Evolutionary conservation across 30 jellyfish, hydroid and myxozoan genomes (phyloP), one percentile per base, ranked within the genome.

Genomic region (Catostylus mosaicus): DNA sequence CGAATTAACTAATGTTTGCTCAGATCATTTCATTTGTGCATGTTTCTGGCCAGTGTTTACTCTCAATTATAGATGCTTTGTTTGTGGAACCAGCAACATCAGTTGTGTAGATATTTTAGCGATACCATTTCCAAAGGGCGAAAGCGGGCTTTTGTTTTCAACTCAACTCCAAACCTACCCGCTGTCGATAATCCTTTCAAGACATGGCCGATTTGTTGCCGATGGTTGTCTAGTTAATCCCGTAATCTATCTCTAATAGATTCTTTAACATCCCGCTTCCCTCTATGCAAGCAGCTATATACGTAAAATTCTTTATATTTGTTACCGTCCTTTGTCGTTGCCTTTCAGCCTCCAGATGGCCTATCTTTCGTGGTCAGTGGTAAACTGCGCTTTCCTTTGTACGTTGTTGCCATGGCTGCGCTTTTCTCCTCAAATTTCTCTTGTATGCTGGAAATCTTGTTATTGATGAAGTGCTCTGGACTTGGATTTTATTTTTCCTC

Each of bases 331-430:
- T 29, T 29, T 27, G 30, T 24, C 3, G n/a, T 27, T 32, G 66
- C 77, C 26, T 9, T 43, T 36, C 63, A 16, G 14, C 2, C 35
- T 30, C 65, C 80, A 68, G 80, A 68, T 68, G 80, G 80, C 64
- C 62, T 32, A 29, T 32, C 19, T 36, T 36, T 68, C 80, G 35
- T 32, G 63, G 80, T 37, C 64, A 38, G 80, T n/a, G 80, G 80
- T 37, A 33, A 34, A 68, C 3, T 31, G 26, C 32, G 19, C 22
- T 75, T 29, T 57, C 71, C 22, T 32, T 70, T 33, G 19, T 34
- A 12, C 59, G 31, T 48, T 59, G 68, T 52, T 37, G 62, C 26
- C 37, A 62, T 51, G 38, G 9, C n/a, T 52, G 69, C 51, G 84
- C 70, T 45, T 82, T 38, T 35, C 33, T 20, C 43, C 38, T 52